Conservation (phyloP, 2,113 vertebrate species). For the Herpailurus yagouaroundi region DNA sequence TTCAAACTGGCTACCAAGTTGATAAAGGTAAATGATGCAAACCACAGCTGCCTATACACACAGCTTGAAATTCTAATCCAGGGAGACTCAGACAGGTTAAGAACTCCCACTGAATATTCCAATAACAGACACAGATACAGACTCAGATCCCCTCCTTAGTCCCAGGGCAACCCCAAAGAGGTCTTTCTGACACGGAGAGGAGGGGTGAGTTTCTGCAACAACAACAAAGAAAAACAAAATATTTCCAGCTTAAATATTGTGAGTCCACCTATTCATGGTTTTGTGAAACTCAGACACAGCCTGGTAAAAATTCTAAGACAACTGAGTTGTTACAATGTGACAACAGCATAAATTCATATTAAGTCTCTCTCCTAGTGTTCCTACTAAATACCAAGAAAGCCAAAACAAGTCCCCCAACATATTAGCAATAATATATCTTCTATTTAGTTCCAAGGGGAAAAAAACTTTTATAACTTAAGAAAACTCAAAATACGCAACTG, state of each 20-base stretch:
- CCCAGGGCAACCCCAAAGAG: background rate
- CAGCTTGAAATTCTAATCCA: background rate
- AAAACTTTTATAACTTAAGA: conserved; percentile 24
- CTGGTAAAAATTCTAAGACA: conserved; percentile 46
- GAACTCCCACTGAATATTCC: background rate
- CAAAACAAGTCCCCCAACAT: conserved; percentile 47
- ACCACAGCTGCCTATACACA: background rate
- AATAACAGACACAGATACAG: background rate
- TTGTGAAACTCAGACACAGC: conserved; percentile 18
- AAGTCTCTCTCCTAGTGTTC: background rate
- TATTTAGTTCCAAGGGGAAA: conserved; percentile 28
- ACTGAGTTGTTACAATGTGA: conserved; percentile 21
- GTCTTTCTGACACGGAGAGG: background rate
- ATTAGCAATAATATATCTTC: conserved; percentile 67
- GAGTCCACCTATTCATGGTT: background rate
- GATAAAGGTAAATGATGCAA: background rate
- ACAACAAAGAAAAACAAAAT: background rate
- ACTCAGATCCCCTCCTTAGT: background rate
- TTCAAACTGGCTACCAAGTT: background rate
- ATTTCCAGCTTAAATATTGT: background rate
- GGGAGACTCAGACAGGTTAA: background rate
- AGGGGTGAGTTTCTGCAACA: background rate
- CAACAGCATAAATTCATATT: conserved; percentile 38
- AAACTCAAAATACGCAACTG: conserved; percentile 65
- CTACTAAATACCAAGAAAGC: conserved; percentile 47